Percentiles rank a stretch among this genome's conserved stretches.
Evolutionary conservation across 2,888 invertebrate genomes (phyloP).

Genomic region (Polyommatus icarus): DNA sequence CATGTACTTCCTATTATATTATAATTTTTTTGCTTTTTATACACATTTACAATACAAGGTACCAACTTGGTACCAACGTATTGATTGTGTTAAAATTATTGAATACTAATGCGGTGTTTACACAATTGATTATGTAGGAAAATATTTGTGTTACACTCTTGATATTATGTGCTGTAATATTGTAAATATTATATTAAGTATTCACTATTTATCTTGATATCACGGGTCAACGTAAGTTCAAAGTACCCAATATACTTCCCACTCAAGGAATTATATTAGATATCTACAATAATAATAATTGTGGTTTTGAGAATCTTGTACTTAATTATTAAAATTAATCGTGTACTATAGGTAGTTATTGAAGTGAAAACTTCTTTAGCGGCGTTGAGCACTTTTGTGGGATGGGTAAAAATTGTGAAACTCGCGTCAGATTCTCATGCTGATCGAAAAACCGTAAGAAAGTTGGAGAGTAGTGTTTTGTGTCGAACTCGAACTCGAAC

Average conservation of each 20-base stretch:
- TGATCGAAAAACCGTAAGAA: too few relatives aligned
- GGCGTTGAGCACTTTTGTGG: too few relatives aligned
- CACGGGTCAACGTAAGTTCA: neutral
- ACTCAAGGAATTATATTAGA: too few relatives aligned
- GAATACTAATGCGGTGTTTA: neutral
- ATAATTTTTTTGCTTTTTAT: neutral
- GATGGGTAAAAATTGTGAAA: too few relatives aligned
- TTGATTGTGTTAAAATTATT: neutral
- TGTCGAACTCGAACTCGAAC: too few relatives aligned
- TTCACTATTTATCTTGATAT: neutral
- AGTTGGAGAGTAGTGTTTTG: too few relatives aligned
- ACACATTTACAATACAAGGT: neutral
- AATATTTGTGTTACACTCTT: neutral
- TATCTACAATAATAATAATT: too few relatives aligned
- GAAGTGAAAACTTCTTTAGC: too few relatives aligned
- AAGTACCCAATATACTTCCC: neutral
- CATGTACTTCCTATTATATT: neutral
- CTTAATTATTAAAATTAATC: too few relatives aligned
- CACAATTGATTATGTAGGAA: constrained; percentile 7
- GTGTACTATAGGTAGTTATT: too few relatives aligned
- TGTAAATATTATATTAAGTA: neutral
- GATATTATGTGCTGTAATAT: constrained; percentile 5
- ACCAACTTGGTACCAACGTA: neutral
- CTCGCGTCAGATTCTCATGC: too few relatives aligned
- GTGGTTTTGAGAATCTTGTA: too few relatives aligned